phyloP scores from a whole-genome alignment of 2,888 invertebrate species.

The Eupithecia insigniata region DNA sequence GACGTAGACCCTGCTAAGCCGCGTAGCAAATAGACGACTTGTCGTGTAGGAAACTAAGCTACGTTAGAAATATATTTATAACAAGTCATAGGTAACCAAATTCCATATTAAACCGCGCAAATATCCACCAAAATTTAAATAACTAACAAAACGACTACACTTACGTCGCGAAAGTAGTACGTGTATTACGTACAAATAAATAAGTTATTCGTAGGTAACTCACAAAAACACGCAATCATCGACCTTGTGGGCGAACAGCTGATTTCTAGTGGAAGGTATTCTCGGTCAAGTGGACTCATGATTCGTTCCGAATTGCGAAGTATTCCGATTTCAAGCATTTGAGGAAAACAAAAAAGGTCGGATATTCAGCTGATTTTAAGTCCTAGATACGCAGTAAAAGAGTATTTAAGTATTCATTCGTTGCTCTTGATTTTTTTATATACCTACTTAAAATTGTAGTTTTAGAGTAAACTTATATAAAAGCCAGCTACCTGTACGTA shows the following conservation, averaged over 20 bases:
- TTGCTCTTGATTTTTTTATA: too few species aligned
- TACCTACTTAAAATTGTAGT: too few species aligned
- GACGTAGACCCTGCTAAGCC: neutral
- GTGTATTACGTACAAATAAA: neutral
- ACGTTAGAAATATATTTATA: neutral
- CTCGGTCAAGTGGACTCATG: slow-evolving; percentile 35
- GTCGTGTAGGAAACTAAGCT: neutral
- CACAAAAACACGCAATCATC: slow-evolving; percentile 55
- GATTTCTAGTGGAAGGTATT: slow-evolving; percentile 60
- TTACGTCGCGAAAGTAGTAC: neutral
- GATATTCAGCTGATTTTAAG: neutral
- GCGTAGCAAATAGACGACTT: neutral
- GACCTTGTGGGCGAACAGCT: slow-evolving; percentile 59
- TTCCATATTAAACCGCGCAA: neutral
- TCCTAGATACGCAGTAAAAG: neutral
- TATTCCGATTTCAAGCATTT: slow-evolving; percentile 58
- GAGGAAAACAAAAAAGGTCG: slow-evolving; percentile 58
- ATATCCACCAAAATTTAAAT: neutral
- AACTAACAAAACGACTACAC: neutral
- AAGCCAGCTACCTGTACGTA: too few species aligned
- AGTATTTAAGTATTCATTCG: too few species aligned
- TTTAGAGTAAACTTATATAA: too few species aligned
- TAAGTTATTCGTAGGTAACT: slow-evolving; percentile 32
- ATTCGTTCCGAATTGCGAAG: slow-evolving; percentile 47
- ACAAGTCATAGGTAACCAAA: neutral